phyloP scores from a whole-genome alignment of 2,888 invertebrate genomes.

The Tetragnatha montana region DNA sequence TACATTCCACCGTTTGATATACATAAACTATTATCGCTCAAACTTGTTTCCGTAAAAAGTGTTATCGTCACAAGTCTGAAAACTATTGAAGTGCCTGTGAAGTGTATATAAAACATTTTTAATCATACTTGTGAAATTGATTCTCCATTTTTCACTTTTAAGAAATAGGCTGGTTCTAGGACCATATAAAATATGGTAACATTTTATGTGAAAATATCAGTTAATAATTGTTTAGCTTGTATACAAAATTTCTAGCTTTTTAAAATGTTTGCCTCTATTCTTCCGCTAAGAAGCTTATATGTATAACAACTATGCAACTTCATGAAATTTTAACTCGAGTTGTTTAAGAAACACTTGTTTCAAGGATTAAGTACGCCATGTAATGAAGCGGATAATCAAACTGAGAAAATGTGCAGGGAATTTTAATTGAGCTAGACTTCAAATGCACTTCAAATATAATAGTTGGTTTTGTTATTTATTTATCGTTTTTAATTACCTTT shows the following conservation, averaged over 20 bases:
- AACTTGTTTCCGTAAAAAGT: neutral
- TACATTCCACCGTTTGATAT: neutral
- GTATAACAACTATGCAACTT: neutral
- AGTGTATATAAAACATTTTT: constrained; percentile 12
- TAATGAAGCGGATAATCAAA: neutral
- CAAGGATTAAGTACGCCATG: neutral
- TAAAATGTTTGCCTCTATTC: neutral
- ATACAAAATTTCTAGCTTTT: neutral
- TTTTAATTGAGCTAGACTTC: neutral
- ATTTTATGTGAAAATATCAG: neutral
- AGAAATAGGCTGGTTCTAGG: neutral
- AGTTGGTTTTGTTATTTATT: neutral
- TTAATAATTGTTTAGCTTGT: neutral
- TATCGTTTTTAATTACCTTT: neutral
- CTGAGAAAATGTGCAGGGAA: neutral
- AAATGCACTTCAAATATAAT: neutral
- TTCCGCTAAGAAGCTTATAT: neutral
- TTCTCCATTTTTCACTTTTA: neutral
- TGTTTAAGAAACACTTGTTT: neutral
- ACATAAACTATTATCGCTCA: neutral
- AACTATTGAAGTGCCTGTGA: constrained; percentile 27
- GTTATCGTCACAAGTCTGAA: neutral
- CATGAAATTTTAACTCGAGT: neutral
- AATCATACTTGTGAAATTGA: neutral
- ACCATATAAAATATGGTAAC: neutral